phyloP scores from a whole-genome alignment of 2,113 vertebrate species.

The Ceyx melanurus region DNA sequence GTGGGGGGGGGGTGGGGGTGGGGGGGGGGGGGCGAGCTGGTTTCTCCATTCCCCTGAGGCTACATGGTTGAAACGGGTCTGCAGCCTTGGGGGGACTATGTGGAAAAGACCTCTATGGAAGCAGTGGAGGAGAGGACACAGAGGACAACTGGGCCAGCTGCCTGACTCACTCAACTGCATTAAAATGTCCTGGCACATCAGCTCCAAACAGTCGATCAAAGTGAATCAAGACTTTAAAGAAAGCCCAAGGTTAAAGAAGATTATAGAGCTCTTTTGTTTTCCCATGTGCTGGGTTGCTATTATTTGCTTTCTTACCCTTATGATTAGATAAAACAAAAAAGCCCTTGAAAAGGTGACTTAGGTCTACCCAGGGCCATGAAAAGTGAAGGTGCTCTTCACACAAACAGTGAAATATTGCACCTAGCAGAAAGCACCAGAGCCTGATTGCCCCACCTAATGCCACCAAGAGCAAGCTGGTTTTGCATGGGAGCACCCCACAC shows the following conservation, averaged over 20 bases:
- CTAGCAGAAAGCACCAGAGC: not conserved
- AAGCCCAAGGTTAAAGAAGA: not conserved
- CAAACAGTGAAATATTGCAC: not conserved
- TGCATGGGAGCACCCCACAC: accelerated
- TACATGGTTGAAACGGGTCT: not conserved
- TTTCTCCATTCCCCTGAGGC: not conserved
- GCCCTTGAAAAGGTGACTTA: conserved; percentile 27
- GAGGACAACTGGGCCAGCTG: not conserved
- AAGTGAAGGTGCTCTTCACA: not conserved
- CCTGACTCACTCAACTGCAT: accelerated
- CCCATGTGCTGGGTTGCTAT: accelerated
- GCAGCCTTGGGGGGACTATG: not conserved
- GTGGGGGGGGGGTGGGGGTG: too few species aligned
- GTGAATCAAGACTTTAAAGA: not conserved
- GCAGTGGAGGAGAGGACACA: not conserved
- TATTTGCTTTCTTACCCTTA: conserved; percentile 26
- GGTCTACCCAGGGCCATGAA: not conserved
- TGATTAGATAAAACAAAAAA: conserved; percentile 34
- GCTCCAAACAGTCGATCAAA: not conserved
- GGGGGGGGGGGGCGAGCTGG: not conserved
- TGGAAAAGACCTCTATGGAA: not conserved
- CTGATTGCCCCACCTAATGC: not conserved
- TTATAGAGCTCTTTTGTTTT: not conserved
- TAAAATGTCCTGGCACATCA: not conserved
- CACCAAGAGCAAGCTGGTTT: not conserved